A percentile compares a stretch with the other conserved stretches of the same genome.
These are phyloP conservation scores for Coreius guichenoti DNA, from an alignment of 2,797 vertebrate genomes.

Conservation along the genomic window DNA sequence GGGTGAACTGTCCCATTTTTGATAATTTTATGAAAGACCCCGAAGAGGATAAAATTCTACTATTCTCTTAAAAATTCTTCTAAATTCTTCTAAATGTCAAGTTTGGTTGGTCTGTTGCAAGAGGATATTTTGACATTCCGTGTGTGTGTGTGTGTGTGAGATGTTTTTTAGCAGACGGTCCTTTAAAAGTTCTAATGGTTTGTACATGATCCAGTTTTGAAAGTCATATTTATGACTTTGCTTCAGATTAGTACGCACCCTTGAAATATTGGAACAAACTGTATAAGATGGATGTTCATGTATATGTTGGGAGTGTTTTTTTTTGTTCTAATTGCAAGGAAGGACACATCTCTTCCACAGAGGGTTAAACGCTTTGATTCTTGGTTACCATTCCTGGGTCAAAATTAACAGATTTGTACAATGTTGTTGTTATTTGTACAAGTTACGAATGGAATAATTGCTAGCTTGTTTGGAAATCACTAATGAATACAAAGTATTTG, in stretches of 20 bases:
- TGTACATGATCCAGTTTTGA: constrained; percentile 35
- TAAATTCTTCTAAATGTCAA: constrained; percentile 8
- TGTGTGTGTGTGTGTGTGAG: not conserved
- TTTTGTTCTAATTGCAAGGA: constrained; percentile 40
- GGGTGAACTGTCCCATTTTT: constrained; percentile 20
- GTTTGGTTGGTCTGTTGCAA: not conserved
- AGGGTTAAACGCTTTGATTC: constrained; percentile 14
- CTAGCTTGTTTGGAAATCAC: constrained; percentile 33
- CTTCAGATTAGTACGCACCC: constrained; percentile 12
- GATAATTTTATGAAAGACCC: constrained; percentile 43
- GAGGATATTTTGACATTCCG: constrained; percentile 74
- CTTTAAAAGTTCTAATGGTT: constrained; percentile 66
- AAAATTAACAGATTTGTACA: constrained; percentile 13
- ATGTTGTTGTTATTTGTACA: constrained; percentile 20
- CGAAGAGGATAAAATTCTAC: constrained; percentile 25
- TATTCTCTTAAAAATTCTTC: constrained; percentile 5
- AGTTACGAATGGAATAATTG: constrained; percentile 13
- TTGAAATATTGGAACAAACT: constrained; percentile 40
- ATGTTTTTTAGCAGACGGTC: not conserved
- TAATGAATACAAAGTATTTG: constrained; percentile 39
- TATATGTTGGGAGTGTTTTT: constrained; percentile 40
- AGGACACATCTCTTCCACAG: constrained; percentile 15
- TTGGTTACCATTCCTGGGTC: constrained; percentile 51
- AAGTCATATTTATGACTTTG: constrained; percentile 27
- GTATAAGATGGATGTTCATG: constrained; percentile 34